Conservation (phyloP, 2,797 vertebrate genomes). For the Syncerus caffer region DNA sequence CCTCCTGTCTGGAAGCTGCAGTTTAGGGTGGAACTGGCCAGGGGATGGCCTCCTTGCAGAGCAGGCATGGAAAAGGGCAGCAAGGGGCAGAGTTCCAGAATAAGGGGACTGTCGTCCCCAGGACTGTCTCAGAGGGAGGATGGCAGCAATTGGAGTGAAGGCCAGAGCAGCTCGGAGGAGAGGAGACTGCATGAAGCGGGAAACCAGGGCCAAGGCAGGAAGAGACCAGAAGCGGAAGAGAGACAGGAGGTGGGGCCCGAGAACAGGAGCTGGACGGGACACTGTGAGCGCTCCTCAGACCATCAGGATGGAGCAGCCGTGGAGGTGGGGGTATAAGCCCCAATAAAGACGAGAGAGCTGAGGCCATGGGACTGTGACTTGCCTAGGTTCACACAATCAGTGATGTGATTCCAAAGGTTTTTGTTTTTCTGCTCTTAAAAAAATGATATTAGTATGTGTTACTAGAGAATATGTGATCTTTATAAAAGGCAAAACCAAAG, state of each 20-base stretch:
- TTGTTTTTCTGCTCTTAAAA: neutral
- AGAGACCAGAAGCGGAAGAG: neutral
- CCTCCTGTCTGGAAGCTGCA: neutral
- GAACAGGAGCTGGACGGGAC: neutral
- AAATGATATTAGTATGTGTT: neutral
- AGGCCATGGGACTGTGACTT: neutral
- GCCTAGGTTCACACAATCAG: neutral
- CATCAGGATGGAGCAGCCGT: neutral
- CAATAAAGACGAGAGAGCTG: neutral
- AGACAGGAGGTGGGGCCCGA: neutral
- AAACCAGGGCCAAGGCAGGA: neutral
- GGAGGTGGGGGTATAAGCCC: no score
- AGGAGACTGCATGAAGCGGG: neutral
- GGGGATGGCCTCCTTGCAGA: neutral
- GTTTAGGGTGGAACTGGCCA: neutral
- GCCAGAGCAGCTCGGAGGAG: neutral
- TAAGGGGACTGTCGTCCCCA: neutral
- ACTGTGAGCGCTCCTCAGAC: no score
- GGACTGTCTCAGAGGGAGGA: conserved; percentile 30
- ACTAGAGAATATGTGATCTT: neutral
- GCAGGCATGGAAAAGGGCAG: neutral
- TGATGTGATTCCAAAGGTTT: neutral
- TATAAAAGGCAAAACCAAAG: neutral
- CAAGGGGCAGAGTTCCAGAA: neutral
- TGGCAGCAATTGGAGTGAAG: neutral